Percentiles rank a stretch among this genome's conserved stretches.
phyloP scores from a whole-genome alignment of 2,113 vertebrate genomes.

The Anhinga anhinga region DNA sequence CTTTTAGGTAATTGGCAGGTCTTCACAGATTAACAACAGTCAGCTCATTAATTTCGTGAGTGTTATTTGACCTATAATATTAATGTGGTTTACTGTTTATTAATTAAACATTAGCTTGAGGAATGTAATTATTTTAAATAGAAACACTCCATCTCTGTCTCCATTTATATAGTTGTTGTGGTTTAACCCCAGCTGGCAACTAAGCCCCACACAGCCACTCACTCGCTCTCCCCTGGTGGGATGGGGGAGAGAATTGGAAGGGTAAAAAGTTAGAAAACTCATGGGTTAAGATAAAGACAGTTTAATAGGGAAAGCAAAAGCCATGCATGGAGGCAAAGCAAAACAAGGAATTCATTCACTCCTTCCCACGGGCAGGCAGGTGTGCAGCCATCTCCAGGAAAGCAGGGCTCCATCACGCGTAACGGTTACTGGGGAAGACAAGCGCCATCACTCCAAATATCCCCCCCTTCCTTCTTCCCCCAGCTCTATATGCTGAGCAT shows the following conservation, averaged over 20 bases:
- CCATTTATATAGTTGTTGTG: background rate
- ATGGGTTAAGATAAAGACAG: background rate
- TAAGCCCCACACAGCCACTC: background rate
- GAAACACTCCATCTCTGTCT: background rate
- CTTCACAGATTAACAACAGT: background rate
- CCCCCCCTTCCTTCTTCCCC: too few relatives aligned
- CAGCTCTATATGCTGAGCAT: too few relatives aligned
- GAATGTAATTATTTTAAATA: background rate
- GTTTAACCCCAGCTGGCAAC: background rate
- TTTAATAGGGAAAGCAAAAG: background rate
- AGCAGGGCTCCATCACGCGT: too few relatives aligned
- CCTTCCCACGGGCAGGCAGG: too few relatives aligned
- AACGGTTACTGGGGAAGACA: too few relatives aligned
- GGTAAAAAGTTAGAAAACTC: background rate
- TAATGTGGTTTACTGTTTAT: constrained; percentile 7
- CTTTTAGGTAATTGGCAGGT: background rate
- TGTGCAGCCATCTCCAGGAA: too few relatives aligned
- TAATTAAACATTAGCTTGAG: background rate
- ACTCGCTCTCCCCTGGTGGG: background rate
- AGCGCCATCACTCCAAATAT: too few relatives aligned
- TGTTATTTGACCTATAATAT: background rate
- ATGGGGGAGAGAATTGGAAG: background rate
- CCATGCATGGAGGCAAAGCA: too few relatives aligned
- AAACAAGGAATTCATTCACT: too few relatives aligned
- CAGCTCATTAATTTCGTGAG: background rate